Base-by-base conservation (phyloP, 2,797 vertebrate species). In the Coilia nasus region DNA sequence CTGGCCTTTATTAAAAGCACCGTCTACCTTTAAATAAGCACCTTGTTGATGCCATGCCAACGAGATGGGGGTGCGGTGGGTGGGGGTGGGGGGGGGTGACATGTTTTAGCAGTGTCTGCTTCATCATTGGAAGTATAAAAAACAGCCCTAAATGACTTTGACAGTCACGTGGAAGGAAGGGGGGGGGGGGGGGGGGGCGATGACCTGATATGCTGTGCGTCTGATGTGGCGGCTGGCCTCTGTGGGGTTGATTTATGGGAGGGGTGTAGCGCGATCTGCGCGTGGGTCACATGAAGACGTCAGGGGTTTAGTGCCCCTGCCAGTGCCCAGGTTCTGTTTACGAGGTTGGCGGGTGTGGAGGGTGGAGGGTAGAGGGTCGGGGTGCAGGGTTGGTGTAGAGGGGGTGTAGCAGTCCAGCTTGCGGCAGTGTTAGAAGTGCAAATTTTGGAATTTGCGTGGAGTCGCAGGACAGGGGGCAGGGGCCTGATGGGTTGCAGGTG, bases 401-500 rank as follows among this genome's bases (percentile, higher is more conserved):
- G n/a, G n/a, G n/a, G n/a, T n/a, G n/a, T n/a, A n/a, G n/a, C n/a
- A n/a, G n/a, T n/a, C n/a, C n/a, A n/a, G n/a, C n/a, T n/a, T 0
- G 25, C 62, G 62, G 62, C 14, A 25, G 62, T 31, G 62, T 67
- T 67, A 67, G 62, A 67, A 67, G 62, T 67, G 62, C 23, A 67
- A 67, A 67, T 31, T 67, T 67, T 10, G 62, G 31, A 67, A 28
- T 67, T 25, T 25, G 25, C 31, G 62, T 14, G 23, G 31, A 23
- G 62, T n/a, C 11, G 62, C 23, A 10, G 56, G 4, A 23, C n/a
- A 25, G 62, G 62, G 62, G 11, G n/a, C n/a, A n/a, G n/a, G n/a
- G n/a, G n/a, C n/a, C 62, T 75, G 31, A 75, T 75, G 67, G 14
- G 67, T 75, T 75, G 67, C 78, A 83, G 88, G 87, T 92, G 92